Percentiles rank a stretch among this genome's conserved stretches.
These are phyloP conservation scores for Lagodon rhomboides DNA, from an alignment of 2,797 vertebrate genomes.

Conservation along the genomic window DNA sequence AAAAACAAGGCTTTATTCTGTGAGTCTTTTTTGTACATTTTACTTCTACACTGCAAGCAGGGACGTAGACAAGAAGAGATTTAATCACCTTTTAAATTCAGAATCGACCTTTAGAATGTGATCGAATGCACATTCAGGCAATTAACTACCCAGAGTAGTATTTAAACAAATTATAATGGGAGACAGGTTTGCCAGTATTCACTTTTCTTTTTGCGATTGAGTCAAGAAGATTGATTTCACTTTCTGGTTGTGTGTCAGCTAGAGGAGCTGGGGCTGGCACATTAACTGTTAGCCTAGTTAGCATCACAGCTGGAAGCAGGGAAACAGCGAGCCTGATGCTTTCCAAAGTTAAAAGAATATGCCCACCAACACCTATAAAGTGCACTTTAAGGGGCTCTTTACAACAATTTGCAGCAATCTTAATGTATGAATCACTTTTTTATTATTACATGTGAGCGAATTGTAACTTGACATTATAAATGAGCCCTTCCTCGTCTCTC, in stretches of 20 bases:
- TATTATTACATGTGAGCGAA: no score
- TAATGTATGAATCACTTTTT: no score
- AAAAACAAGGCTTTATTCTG: conserved; percentile 5
- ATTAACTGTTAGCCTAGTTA: neutral
- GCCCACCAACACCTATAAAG: no score
- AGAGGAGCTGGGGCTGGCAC: neutral
- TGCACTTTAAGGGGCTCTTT: no score
- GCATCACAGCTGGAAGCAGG: neutral
- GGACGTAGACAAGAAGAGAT: neutral
- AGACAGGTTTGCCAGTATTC: neutral
- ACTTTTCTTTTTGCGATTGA: neutral
- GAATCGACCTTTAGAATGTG: neutral
- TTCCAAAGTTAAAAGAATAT: no score
- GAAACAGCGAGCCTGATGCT: no score
- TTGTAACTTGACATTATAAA: no score
- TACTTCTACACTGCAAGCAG: neutral
- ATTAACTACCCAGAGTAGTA: neutral
- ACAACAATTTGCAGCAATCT: no score
- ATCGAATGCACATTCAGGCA: neutral
- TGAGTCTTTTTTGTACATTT: neutral
- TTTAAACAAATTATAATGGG: no score
- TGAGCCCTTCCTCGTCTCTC: no score
- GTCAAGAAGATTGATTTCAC: neutral
- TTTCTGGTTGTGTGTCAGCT: neutral
- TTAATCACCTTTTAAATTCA: conserved; percentile 6